Percentiles rank a stretch among this genome's conserved stretches.
These are phyloP conservation scores for Casuarius casuarius DNA, from an alignment of 2,113 vertebrate species.

Conservation along the genomic window DNA sequence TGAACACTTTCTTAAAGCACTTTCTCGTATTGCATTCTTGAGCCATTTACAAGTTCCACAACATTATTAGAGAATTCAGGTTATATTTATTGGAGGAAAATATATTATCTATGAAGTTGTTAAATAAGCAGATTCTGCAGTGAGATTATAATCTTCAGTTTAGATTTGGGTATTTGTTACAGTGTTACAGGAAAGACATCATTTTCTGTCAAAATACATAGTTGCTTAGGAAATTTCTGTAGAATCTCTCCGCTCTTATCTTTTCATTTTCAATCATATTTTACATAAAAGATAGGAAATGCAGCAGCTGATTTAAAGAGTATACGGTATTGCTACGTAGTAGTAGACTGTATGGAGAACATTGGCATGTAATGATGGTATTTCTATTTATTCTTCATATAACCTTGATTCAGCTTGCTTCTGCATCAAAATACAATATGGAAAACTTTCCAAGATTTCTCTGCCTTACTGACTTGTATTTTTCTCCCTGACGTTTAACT, in stretches of 20 bases:
- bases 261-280: neutral
- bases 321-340: neutral
- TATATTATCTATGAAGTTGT: neutral
- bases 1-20: neutral
- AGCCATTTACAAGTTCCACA: neutral
- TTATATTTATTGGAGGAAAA: neutral
- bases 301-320: neutral
- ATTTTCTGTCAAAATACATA: neutral
- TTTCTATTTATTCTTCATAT: neutral
- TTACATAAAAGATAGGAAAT: neutral
- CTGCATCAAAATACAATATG: neutral
- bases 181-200: neutral
- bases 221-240: neutral
- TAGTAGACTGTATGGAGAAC: neutral
- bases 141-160: neutral
- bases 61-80: neutral
- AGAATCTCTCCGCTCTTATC: neutral
- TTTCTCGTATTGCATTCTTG: neutral
- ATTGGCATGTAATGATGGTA: neutral
- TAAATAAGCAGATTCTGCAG: neutral
- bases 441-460: neutral
- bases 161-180: neutral
- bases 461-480: neutral
- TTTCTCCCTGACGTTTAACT: neutral
- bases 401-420: neutral